Conservation (phyloP, 2,113 vertebrate genomes). For the Tetrax tetrax region DNA sequence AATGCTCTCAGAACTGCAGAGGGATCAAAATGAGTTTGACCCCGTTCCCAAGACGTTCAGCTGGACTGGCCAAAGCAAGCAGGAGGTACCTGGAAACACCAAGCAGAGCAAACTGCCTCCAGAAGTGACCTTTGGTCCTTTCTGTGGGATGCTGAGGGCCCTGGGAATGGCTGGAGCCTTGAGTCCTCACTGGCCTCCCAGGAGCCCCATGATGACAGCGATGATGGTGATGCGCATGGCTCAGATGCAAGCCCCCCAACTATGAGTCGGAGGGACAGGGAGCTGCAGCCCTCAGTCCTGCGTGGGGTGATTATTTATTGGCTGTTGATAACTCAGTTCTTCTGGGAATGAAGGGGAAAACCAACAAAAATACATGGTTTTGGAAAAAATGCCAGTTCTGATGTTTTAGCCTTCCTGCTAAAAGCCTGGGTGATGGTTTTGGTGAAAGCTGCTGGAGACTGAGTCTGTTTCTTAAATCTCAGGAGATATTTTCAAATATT, state of each 20-base stretch:
- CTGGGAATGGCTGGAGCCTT: neutral
- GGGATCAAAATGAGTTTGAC: neutral
- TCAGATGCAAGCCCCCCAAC: neutral
- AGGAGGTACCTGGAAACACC: neutral
- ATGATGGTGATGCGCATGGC: neutral
- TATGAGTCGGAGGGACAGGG: neutral
- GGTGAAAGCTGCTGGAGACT: neutral
- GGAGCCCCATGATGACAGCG: neutral
- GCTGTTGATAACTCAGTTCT: neutral
- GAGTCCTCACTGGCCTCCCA: neutral
- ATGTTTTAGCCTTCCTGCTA: neutral
- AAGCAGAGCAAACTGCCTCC: neutral
- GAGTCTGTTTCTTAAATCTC: neutral
- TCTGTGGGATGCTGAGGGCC: neutral
- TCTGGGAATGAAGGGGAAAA: neutral
- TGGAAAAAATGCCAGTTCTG: neutral
- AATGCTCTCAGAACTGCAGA: fast-evolving
- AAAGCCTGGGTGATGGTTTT: neutral
- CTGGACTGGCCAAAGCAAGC: neutral
- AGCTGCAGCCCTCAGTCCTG: neutral
- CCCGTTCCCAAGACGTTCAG: neutral
- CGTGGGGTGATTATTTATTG: neutral
- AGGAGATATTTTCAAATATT: neutral
- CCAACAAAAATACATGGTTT: neutral
- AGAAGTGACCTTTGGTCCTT: neutral